A percentile compares a stretch with the other conserved stretches of the same genome.
These are phyloP conservation scores for Tenthredo distinguenda DNA, from an alignment of 2,888 invertebrate genomes.

Conservation along the genomic window DNA sequence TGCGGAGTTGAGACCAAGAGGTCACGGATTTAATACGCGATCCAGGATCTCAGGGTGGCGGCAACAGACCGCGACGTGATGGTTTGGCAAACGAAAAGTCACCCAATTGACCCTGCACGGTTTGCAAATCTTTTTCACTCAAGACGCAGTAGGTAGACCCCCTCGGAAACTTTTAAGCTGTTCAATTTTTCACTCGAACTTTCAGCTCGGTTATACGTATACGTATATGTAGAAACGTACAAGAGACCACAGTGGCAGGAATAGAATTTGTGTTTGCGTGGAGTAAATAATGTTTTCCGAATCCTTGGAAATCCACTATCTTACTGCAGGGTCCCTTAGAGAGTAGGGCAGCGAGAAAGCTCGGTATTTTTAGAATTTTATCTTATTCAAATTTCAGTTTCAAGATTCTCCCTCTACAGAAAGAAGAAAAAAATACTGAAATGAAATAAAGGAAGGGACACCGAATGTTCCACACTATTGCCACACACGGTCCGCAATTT, in stretches of 20 bases:
- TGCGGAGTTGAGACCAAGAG: not conserved
- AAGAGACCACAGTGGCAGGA: not conserved
- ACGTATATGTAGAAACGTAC: too few relatives aligned
- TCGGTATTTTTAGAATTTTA: not conserved
- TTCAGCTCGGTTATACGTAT: not conserved
- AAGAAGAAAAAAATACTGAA: not conserved
- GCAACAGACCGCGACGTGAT: not conserved
- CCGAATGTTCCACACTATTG: not conserved
- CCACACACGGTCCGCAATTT: not conserved
- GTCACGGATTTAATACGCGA: not conserved
- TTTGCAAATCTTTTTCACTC: conserved; percentile 33
- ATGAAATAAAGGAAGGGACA: not conserved
- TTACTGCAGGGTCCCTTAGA: not conserved
- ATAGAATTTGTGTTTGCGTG: conserved; percentile 4
- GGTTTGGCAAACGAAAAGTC: not conserved
- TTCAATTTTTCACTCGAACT: conserved; percentile 30
- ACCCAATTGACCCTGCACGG: not conserved
- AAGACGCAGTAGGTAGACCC: not conserved
- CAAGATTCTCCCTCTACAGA: not conserved
- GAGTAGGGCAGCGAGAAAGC: not conserved
- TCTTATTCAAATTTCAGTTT: not conserved
- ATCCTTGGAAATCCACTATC: conserved; percentile 14
- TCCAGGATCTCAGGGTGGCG: not conserved
- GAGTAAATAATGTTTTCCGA: conserved; percentile 7
- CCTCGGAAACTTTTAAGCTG: not conserved